Evolutionary conservation across 1,140 invertebrate genomes (phyloP), one percentile per base, ranked within the genome.

Genomic region (Aphaenogaster ashmeadi): DNA sequence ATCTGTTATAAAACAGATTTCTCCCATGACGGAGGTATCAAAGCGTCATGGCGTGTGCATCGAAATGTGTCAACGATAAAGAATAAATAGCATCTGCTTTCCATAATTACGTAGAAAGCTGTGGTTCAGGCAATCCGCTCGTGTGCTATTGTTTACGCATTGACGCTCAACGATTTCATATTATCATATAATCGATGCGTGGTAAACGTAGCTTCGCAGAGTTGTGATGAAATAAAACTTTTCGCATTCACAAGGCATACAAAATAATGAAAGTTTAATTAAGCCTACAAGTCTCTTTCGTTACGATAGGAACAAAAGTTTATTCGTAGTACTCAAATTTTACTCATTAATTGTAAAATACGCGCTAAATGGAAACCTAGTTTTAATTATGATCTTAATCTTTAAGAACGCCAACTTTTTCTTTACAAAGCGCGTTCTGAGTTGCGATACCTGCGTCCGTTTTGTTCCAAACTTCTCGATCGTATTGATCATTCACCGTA

Each of bases 61-160:
- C 69, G 80, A 84, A 84, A 84, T 84, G 80, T 84, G 80, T 84
- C 80, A 83, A 75, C 44, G 80, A 84, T 84, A 74, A 74, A 75
- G 69, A 74, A 84, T 84, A 84, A 84, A 84, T 75, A 50, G 52
- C 54, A 75, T 71, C 58, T 47, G 54, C 80, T 74, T 84, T 75
- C 80, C 18, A 58, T 75, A 84, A 84, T 84, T 84, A 84, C 71
- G 18, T 84, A 84, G 80, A 75, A 84, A 84, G 80, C n/a, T 27
- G 18, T 18, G 13, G 67, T 74, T 83, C 41, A 50, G 80, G 56
- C 67, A 56, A 27, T 62, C 15, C 52, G 36, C 66, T 72, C 38
- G 33, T 72, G n/a, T 38, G 69, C 69, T 38, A 84, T 84, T 84
- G 80, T 84, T 84, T 84, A 84, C 69, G 80, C 80, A 74, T 60